These are phyloP conservation scores for Oxyura jamaicensis DNA, from an alignment of 2,113 vertebrate species.

Conservation along the genomic window DNA sequence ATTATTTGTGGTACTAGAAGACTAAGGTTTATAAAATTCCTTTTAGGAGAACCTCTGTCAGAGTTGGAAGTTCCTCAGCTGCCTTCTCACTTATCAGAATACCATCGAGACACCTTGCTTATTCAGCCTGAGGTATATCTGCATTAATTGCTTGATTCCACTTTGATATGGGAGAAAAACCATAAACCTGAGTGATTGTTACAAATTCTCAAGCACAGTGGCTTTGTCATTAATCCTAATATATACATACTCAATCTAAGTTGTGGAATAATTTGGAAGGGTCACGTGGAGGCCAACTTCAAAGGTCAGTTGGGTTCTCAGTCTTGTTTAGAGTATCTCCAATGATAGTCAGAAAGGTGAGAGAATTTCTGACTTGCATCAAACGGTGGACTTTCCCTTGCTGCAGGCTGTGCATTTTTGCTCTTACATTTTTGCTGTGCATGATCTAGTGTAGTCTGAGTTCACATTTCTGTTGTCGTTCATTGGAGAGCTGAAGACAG, in stretches of 20 bases:
- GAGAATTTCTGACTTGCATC: background rate
- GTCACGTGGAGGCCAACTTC: background rate
- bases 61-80: constrained; percentile 62
- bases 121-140: constrained; percentile 80
- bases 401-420: background rate
- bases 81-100: constrained; percentile 75
- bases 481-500: background rate
- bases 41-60: constrained; percentile 70
- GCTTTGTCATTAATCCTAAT: background rate
- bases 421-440: background rate
- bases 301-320: background rate
- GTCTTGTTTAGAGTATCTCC: background rate
- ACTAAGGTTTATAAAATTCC: background rate
- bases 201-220: too few relatives aligned
- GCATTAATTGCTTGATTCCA: background rate
- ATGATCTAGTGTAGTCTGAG: background rate
- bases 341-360: too few relatives aligned
- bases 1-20: background rate
- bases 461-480: background rate
- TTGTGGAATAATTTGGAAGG: background rate
- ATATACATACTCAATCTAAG: background rate
- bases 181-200: too few relatives aligned
- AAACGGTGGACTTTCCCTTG: background rate
- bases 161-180: background rate
- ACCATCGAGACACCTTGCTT: constrained; percentile 76